Conservation (phyloP, 2,113 vertebrate species). For the Cettia cetti region DNA sequence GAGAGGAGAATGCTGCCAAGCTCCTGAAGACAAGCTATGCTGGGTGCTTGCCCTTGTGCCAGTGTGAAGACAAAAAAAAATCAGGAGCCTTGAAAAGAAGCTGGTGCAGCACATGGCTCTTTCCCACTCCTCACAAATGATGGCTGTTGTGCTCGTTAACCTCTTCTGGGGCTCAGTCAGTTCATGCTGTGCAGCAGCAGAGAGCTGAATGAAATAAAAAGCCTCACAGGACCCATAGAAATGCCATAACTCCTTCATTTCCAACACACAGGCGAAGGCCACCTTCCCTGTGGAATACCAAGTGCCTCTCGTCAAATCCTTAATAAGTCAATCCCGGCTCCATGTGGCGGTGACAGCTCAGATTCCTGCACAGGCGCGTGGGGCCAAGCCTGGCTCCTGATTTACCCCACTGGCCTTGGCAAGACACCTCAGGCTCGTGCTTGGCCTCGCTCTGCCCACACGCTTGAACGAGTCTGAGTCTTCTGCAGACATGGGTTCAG, state of each 20-base stretch:
- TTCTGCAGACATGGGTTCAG: background rate
- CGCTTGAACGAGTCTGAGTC: rapidly evolving
- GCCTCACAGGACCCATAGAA: conserved; percentile 66
- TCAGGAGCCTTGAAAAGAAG: conserved; percentile 65
- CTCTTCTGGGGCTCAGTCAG: conserved; percentile 79
- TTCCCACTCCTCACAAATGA: conserved; percentile 97
- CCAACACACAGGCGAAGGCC: background rate
- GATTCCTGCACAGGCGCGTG: conserved; percentile 68
- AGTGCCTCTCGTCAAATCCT: background rate
- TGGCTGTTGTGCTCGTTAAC: conserved; percentile 90
- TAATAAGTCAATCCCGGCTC: conserved; percentile 49
- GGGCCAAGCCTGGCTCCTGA: background rate
- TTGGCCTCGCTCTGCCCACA: background rate
- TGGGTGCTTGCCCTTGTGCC: conserved; percentile 72
- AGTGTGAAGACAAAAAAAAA: conserved; percentile 65
- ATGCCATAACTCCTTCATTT: conserved; percentile 58
- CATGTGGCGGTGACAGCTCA: conserved; percentile 82
- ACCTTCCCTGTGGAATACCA: conserved; percentile 19
- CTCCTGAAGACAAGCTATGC: conserved; percentile 61
- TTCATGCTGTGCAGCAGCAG: conserved; percentile 81
- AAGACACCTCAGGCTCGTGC: background rate
- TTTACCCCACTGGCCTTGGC: background rate
- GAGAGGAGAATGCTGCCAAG: conserved; percentile 41
- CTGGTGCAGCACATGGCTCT: conserved; percentile 89
- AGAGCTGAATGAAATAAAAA: conserved; percentile 74